Percentiles rank a stretch among this genome's conserved stretches.
Evolutionary conservation across 2,888 invertebrate genomes (phyloP).

Genomic region (Xiphydria camelus): DNA sequence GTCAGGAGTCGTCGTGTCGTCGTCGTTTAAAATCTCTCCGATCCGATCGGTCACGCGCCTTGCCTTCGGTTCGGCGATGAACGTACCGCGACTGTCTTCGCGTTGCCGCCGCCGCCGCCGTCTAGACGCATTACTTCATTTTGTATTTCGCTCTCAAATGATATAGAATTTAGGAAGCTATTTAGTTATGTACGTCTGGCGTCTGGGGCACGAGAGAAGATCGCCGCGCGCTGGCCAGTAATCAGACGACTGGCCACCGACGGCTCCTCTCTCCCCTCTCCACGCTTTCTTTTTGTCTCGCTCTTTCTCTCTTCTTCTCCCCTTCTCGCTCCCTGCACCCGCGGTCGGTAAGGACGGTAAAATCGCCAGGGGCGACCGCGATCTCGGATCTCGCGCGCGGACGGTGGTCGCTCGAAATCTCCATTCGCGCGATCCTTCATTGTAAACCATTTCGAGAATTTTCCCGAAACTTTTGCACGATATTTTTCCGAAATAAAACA

Average conservation of each 20-base stretch:
- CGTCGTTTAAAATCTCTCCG: too few species aligned
- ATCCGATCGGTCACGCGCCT: too few species aligned
- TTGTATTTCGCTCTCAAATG: conserved; percentile 33
- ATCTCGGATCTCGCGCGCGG: too few species aligned
- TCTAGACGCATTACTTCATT: conserved; percentile 41
- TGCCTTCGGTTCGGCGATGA: too few species aligned
- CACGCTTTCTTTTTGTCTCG: conserved; percentile 21
- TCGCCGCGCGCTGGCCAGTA: conserved; percentile 31
- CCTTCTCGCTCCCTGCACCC: too few species aligned
- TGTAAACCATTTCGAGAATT: too few species aligned
- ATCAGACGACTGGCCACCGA: conserved; percentile 37
- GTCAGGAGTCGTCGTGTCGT: too few species aligned
- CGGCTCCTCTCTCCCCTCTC: neutral
- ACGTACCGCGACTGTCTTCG: too few species aligned
- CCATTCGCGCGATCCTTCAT: too few species aligned
- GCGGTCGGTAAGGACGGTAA: conserved; percentile 25
- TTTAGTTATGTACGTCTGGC: conserved; percentile 41
- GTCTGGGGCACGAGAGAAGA: conserved; percentile 21
- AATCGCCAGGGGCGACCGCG: conserved; percentile 32
- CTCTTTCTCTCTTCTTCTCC: conserved; percentile 5
- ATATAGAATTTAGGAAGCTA: conserved; percentile 43
- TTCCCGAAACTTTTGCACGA: too few species aligned
- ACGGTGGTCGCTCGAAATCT: too few species aligned
- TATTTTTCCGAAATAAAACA: too few species aligned
- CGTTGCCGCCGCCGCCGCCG: conserved; percentile 11